These are phyloP conservation scores for Sphaerophoria taeniata DNA, from an alignment of 2,888 invertebrate species.

Conservation along the genomic window DNA sequence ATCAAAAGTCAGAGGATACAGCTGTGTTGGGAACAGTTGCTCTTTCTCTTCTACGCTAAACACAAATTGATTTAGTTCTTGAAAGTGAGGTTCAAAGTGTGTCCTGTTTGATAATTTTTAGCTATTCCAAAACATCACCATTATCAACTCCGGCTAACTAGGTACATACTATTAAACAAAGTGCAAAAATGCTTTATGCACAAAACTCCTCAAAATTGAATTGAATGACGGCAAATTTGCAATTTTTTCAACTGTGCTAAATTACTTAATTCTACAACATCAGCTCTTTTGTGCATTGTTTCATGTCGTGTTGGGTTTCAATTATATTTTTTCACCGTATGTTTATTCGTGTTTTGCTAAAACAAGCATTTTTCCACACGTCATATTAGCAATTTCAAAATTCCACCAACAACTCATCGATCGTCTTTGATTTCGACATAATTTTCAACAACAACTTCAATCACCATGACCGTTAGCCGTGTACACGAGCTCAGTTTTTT, in stretches of 20 bases:
- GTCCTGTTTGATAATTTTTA: background rate
- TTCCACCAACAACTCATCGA: conserved; percentile 25
- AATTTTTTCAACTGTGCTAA: background rate
- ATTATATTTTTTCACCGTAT: background rate
- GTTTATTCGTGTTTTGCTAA: background rate
- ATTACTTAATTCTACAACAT: conserved; percentile 1
- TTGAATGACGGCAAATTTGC: conserved; percentile 4
- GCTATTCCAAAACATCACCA: background rate
- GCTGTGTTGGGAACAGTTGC: background rate
- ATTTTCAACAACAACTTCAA: conserved; percentile 54
- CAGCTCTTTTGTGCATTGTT: background rate
- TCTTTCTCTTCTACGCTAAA: background rate
- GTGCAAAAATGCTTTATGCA: background rate
- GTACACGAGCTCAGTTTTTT: conserved; percentile 27
- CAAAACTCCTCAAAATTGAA: background rate
- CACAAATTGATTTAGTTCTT: too few relatives aligned
- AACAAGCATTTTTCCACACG: conserved; percentile 55
- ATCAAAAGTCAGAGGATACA: background rate
- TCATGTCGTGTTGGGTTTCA: background rate
- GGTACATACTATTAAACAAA: background rate
- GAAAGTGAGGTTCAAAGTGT: too few relatives aligned
- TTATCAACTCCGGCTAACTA: background rate
- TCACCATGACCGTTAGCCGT: conserved; percentile 67
- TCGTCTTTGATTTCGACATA: conserved; percentile 40
- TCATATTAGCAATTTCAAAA: conserved; percentile 61